Percentiles rank a stretch among this genome's conserved stretches.
phyloP scores from a whole-genome alignment of 1,140 invertebrate species.

The Leptopilina clavipes region DNA sequence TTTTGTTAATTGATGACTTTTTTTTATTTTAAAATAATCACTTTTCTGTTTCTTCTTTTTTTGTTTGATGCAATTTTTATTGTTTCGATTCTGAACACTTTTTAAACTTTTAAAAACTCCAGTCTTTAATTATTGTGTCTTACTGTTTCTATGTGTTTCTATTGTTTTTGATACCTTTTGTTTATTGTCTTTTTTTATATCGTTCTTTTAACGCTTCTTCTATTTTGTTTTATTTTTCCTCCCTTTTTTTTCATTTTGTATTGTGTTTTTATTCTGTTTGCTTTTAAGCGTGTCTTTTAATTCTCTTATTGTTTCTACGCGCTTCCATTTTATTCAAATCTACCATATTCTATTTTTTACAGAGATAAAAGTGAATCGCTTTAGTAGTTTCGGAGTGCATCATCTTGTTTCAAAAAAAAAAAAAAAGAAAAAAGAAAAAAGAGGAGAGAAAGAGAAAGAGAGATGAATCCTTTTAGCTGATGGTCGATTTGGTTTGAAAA shows the following conservation, averaged over 20 bases:
- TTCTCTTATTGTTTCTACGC: constrained; percentile 10
- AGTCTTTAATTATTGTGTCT: too few species aligned
- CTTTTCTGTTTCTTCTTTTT: too few species aligned
- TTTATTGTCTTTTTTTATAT: too few species aligned
- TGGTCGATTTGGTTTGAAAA: constrained; percentile 32
- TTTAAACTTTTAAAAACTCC: too few species aligned
- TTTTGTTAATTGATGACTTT: too few species aligned
- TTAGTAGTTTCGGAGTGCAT: constrained; percentile 26
- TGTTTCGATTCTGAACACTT: too few species aligned
- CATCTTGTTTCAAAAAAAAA: not conserved
- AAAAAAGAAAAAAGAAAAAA: not conserved
- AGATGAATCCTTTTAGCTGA: constrained; percentile 35
- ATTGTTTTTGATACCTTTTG: too few species aligned
- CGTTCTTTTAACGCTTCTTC: not conserved
- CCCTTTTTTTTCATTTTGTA: not conserved
- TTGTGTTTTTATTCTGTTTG: not conserved
- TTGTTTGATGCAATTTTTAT: too few species aligned
- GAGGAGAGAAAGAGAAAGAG: not conserved
- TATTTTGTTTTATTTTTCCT: not conserved
- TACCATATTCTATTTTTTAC: constrained; percentile 2
- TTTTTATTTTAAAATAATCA: too few species aligned
- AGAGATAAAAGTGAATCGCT: constrained; percentile 23
- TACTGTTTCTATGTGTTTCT: too few species aligned
- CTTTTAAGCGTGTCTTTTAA: not conserved
- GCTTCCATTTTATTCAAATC: not conserved